A percentile compares a stretch with the other conserved stretches of the same genome.
phyloP scores from a whole-genome alignment of 2,113 vertebrate species.

The Dermatemys mawii region DNA sequence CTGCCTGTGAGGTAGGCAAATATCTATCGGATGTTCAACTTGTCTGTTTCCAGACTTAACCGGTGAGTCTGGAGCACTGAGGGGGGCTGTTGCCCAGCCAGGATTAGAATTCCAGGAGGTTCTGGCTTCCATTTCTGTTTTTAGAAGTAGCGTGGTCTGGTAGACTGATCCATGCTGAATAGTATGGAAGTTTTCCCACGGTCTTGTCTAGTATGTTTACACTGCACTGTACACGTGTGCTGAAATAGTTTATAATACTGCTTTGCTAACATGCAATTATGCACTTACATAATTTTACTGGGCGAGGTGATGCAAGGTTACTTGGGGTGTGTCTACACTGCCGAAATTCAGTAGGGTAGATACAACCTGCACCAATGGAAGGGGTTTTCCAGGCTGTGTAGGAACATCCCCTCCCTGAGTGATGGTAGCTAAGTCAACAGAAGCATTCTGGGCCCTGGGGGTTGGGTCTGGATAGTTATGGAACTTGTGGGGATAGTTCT shows the following conservation, averaged over 20 bases:
- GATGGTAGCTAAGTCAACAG: background rate
- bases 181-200: background rate
- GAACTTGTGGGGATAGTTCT: too few relatives aligned
- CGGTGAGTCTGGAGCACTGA: background rate
- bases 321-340: background rate
- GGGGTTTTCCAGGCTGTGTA: background rate
- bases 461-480: background rate
- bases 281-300: background rate
- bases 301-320: background rate
- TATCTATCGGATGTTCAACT: background rate
- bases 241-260: background rate
- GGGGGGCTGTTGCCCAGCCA: background rate
- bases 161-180: background rate
- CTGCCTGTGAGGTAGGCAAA: background rate
- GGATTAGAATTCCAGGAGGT: background rate
- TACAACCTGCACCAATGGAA: background rate
- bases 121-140: background rate
- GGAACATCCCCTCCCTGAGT: background rate
- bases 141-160: background rate
- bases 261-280: background rate
- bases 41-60: background rate
- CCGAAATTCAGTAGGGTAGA: background rate
- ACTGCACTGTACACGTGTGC: background rate
- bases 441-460: background rate
- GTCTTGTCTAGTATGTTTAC: background rate